These are phyloP conservation scores for Papilio dardanus DNA, from an alignment of 1,140 invertebrate species.

Conservation along the genomic window DNA sequence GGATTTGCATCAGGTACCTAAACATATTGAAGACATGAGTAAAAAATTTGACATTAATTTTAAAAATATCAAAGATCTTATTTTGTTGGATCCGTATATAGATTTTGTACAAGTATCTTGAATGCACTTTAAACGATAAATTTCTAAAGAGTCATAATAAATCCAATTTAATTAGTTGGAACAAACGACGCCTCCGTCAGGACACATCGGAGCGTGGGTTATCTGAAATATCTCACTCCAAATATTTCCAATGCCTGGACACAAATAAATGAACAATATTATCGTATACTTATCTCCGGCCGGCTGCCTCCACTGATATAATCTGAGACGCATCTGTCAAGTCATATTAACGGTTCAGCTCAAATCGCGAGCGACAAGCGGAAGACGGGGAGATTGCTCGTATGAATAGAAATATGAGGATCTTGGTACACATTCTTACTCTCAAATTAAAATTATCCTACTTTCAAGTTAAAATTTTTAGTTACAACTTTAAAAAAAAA, in stretches of 20 bases:
- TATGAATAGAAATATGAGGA: constrained; percentile 17
- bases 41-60: too few relatives aligned
- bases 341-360: constrained; percentile 43
- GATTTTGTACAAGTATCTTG: constrained; percentile 30
- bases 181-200: constrained; percentile 35
- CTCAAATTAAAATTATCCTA: background rate
- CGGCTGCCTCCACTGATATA: constrained; percentile 44
- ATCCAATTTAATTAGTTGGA: constrained; percentile 42
- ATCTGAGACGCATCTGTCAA: constrained; percentile 51
- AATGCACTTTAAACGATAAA: constrained; percentile 40
- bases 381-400: constrained; percentile 8
- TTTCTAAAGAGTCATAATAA: constrained; percentile 38
- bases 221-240: constrained; percentile 37
- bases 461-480: too few relatives aligned
- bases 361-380: constrained; percentile 42
- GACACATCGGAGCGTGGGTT: constrained; percentile 27
- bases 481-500: too few relatives aligned
- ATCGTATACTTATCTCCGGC: constrained; percentile 47
- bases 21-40: too few relatives aligned
- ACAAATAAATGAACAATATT: constrained; percentile 50
- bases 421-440: background rate
- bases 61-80: background rate
- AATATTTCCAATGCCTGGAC: constrained; percentile 41
- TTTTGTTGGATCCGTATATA: background rate
- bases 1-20: too few relatives aligned